Percentiles rank a stretch among this genome's conserved stretches.
Evolutionary conservation across 1,140 invertebrate species (phyloP).

Genomic region (Matsumurasca onukii): DNA sequence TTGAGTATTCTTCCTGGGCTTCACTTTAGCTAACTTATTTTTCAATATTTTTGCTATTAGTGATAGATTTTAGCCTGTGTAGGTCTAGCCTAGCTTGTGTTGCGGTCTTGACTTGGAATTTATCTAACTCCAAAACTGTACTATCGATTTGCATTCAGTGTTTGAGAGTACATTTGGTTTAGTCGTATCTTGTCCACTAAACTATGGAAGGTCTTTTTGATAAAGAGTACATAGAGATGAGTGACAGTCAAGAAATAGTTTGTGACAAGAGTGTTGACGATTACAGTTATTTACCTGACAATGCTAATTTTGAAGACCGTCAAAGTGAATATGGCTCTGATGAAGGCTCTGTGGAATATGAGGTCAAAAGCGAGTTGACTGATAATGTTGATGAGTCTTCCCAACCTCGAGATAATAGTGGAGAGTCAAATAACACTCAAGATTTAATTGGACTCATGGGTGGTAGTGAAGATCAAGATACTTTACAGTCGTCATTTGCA

Average conservation of each 20-base stretch:
- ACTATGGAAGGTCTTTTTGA: constrained; percentile 13
- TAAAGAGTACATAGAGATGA: constrained; percentile 28
- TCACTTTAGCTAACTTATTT: too few relatives aligned
- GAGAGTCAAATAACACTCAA: background rate
- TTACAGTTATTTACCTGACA: constrained; percentile 13
- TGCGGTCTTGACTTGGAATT: too few relatives aligned
- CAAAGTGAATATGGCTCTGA: constrained; percentile 16
- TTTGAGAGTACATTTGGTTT: too few relatives aligned
- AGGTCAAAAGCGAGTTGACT: background rate
- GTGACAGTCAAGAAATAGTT: constrained; percentile 22
- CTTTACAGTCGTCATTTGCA: too few relatives aligned
- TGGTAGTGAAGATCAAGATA: background rate
- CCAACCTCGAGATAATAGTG: background rate
- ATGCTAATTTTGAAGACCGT: constrained; percentile 21
- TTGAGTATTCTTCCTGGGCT: too few relatives aligned
- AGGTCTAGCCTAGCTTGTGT: too few relatives aligned
- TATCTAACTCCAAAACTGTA: too few relatives aligned
- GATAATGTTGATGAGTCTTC: constrained; percentile 2
- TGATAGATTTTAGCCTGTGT: too few relatives aligned
- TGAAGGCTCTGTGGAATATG: constrained; percentile 15
- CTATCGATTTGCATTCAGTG: too few relatives aligned
- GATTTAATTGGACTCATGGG: background rate
- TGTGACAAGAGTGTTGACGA: constrained; percentile 2
- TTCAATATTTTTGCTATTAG: too few relatives aligned
- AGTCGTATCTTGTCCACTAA: too few relatives aligned